Conservation (phyloP, 2,113 vertebrate species). For the Pan paniscus region DNA sequence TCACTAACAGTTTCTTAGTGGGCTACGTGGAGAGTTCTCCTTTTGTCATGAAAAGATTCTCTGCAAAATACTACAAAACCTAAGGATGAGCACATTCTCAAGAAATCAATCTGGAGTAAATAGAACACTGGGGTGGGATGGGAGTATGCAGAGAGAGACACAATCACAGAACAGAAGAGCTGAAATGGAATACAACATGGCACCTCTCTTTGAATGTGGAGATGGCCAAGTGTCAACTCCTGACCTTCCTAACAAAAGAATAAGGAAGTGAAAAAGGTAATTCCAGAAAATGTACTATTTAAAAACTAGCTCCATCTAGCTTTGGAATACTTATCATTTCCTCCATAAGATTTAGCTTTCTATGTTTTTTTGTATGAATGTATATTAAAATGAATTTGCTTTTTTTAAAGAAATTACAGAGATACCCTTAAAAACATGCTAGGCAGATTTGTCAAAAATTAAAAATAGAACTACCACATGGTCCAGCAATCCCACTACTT, state of each 20-base stretch:
- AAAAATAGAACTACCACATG: background rate
- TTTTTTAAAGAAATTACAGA: background rate
- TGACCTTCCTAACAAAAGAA: background rate
- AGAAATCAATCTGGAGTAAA: conserved; percentile 38
- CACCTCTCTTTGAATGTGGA: background rate
- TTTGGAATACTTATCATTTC: background rate
- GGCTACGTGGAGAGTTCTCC: background rate
- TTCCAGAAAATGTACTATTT: background rate
- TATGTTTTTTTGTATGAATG: background rate
- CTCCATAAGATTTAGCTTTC: background rate
- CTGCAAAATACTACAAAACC: conserved; percentile 30
- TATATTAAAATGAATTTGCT: background rate
- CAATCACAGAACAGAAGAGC: background rate
- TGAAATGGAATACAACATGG: background rate
- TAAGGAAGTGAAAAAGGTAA: background rate
- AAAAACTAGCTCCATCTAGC: background rate
- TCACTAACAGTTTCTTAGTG: conserved; percentile 17
- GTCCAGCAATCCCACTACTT: background rate
- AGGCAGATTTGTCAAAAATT: background rate
- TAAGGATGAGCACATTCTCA: background rate
- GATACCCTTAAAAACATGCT: background rate
- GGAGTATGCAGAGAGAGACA: background rate
- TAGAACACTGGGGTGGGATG: background rate
- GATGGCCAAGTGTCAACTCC: background rate
- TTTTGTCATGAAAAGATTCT: conserved; percentile 19